These are phyloP conservation scores for Rousettus madagascariensis DNA, from an alignment of 2,797 vertebrate genomes.

Conservation along the genomic window DNA sequence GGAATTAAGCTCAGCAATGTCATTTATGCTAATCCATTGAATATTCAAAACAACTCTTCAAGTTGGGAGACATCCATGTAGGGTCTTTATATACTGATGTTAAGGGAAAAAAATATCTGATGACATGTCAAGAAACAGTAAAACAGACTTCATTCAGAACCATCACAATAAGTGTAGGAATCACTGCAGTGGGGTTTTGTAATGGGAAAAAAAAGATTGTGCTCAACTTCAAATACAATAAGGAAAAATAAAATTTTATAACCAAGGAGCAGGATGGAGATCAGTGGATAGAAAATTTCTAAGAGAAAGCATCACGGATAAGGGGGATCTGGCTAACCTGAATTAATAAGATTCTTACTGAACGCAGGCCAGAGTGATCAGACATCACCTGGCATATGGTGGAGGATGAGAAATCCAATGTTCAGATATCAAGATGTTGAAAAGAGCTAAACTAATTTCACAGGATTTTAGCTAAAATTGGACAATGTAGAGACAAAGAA, in stretches of 20 bases:
- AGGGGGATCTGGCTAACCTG: neutral
- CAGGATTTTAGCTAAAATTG: neutral
- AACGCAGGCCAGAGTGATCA: neutral
- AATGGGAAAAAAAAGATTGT: neutral
- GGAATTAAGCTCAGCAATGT: neutral
- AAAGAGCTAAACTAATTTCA: neutral
- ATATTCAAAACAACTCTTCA: neutral
- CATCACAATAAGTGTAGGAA: neutral
- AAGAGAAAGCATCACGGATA: neutral
- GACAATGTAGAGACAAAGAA: neutral
- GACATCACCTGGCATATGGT: neutral
- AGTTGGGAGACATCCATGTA: neutral
- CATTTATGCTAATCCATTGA: neutral
- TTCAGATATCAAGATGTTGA: neutral
- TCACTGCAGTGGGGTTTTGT: neutral
- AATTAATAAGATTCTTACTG: neutral
- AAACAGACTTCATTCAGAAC: neutral
- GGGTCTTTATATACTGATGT: neutral
- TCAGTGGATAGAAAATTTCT: neutral
- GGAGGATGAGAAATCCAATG: neutral
- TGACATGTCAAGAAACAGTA: neutral
- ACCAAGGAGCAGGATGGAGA: neutral
- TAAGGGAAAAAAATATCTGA: neutral
- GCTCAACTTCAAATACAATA: neutral
- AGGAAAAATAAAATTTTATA: neutral